Evolutionary conservation across 1,140 invertebrate species (phyloP), one percentile per base, ranked within the genome.

Genomic region (Lordiphosa mommai): DNA sequence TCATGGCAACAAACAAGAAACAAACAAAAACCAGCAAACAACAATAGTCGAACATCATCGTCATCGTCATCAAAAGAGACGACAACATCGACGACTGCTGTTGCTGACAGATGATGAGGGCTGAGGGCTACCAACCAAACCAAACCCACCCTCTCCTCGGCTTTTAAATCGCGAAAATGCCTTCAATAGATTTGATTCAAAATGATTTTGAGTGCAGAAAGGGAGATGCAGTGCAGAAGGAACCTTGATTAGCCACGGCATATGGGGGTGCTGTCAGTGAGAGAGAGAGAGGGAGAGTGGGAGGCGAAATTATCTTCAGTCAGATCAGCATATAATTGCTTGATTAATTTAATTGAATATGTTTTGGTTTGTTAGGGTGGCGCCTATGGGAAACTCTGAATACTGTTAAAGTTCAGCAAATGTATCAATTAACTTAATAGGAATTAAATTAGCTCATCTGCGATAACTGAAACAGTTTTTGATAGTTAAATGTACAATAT

Each of bases 61-160:
- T 38, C 30, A 56, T 57, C 13, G 33, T 52, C 66, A 66, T 76
- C 72, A 60, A 68, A 53, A 38, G 44, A 51, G 52, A 58, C 49
- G 30, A 32, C 27, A 40, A 40, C 10, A 40, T 33, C 32, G 14
- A 36, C 49, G 36, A 33, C 41, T 32, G 32, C 43, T n/a, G 43
- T 9, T 29, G 40, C 43, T 79, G 73, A 79, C 73, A 80, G 69
- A 32, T 80, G 73, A 79, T 80, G 74, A 79, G 74, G 73, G 72
- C 72, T 36, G 20, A 34, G 46, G 48, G 58, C 30, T 6, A 29
- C 37, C 37, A 23, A 23, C 13, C 13, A 40, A 40, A 40, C 36
- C 16, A 9, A n/a, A 29, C 12, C 17, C 48, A 17, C 23, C 3
- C 23, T 20, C 34, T 20, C 9, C 13, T 38, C 4, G 2, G 4